A percentile compares a stretch with the other conserved stretches of the same genome.
Evolutionary conservation across 2,113 vertebrate species (phyloP).

Genomic region (Mixornis gularis): DNA sequence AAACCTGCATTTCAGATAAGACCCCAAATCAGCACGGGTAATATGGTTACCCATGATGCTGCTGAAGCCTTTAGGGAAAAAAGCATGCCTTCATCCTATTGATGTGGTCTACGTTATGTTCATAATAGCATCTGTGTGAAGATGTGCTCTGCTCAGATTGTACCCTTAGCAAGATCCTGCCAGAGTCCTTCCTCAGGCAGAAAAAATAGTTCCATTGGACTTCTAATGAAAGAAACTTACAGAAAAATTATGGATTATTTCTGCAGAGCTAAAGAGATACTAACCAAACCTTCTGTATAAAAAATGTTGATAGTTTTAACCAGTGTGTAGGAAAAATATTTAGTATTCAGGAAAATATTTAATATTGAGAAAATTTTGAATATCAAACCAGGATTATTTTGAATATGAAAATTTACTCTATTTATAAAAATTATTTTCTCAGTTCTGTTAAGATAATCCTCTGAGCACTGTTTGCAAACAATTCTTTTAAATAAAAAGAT

Average conservation of each 20-base stretch:
- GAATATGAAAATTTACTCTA: not conserved
- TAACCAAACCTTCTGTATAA: not conserved
- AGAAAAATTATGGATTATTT: not conserved
- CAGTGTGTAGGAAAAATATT: not conserved
- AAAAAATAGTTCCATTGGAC: not conserved
- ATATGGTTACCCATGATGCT: not conserved
- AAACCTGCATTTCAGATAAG: conserved; percentile 26
- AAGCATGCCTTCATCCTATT: not conserved
- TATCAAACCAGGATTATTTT: not conserved
- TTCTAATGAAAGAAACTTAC: not conserved
- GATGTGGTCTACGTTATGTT: not conserved
- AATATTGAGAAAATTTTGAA: not conserved
- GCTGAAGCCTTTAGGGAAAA: not conserved
- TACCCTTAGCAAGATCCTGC: not conserved
- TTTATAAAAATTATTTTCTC: not conserved
- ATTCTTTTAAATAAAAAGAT: not conserved
- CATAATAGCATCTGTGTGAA: not conserved
- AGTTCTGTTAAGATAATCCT: not conserved
- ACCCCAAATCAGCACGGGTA: not conserved
- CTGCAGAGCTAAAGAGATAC: not conserved
- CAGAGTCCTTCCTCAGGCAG: not conserved
- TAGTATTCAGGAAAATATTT: not conserved
- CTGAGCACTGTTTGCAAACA: not conserved
- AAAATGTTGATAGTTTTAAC: not conserved
- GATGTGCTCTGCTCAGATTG: not conserved